Evolutionary conservation across 2,888 invertebrate genomes (phyloP).

Genomic region (Strigamia transsilvanica): DNA sequence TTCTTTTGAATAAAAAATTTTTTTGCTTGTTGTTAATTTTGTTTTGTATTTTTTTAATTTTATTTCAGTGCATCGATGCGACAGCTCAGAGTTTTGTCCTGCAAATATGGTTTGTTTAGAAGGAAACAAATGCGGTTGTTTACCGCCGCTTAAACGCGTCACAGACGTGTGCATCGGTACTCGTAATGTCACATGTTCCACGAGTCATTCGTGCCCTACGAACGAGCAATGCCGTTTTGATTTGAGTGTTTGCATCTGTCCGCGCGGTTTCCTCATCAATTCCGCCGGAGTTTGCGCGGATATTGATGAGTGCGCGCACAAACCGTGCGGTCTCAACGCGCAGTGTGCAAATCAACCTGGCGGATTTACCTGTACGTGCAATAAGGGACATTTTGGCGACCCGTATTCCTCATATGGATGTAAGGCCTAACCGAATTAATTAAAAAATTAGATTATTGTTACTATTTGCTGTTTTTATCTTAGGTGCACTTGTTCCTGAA

Average conservation of each 20-base stretch:
- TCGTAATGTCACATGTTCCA: constrained; percentile 51
- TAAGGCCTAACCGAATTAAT: constrained; percentile 61
- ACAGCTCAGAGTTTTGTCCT: constrained; percentile 53
- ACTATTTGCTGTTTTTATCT: neutral
- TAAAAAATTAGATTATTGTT: neutral
- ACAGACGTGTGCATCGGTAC: constrained; percentile 55
- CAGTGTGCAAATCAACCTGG: constrained; percentile 82
- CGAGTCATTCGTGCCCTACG: constrained; percentile 64
- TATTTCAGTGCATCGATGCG: constrained; percentile 52
- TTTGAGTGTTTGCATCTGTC: constrained; percentile 89
- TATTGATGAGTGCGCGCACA: constrained; percentile 59
- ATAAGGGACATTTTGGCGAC: constrained; percentile 80
- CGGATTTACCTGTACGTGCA: constrained; percentile 82
- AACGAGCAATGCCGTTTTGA: constrained; percentile 70
- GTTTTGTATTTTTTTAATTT: neutral
- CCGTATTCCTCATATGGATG: constrained; percentile 71
- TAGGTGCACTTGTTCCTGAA: constrained; percentile 41
- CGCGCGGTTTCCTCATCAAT: constrained; percentile 82
- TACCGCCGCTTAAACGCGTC: constrained; percentile 52
- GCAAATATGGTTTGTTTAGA: constrained; percentile 55
- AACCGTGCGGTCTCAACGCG: constrained; percentile 79
- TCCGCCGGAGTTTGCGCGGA: constrained; percentile 78
- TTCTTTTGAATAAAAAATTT: neutral
- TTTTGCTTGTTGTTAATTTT: neutral
- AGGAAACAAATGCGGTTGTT: constrained; percentile 55